These are phyloP conservation scores for Euthynnus affinis DNA, from an alignment of 2,797 vertebrate genomes.

Conservation along the genomic window DNA sequence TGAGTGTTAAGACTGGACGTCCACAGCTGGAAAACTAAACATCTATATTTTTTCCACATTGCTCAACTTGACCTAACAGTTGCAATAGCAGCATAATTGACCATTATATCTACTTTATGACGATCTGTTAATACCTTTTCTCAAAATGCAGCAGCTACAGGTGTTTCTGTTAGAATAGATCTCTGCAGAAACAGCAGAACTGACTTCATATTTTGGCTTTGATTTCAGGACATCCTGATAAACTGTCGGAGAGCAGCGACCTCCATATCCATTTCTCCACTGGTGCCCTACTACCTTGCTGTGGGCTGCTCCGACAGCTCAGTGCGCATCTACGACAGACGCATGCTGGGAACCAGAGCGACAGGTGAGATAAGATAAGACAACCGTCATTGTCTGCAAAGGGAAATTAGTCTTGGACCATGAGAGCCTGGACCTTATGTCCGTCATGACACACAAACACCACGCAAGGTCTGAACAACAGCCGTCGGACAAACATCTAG, in stretches of 20 bases:
- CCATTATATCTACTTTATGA: not conserved
- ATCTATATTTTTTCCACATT: not conserved
- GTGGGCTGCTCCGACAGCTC: conserved; percentile 99
- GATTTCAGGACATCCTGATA: conserved; percentile 95
- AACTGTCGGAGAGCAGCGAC: conserved; percentile 98
- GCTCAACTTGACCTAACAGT: not conserved
- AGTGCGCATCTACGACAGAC: conserved; percentile 96
- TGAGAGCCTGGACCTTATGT: too few species aligned
- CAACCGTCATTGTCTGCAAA: not conserved
- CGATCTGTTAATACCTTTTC: not conserved
- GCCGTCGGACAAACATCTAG: not conserved
- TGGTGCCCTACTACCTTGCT: conserved; percentile 96
- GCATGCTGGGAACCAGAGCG: conserved; percentile 97
- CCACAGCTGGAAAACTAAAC: not conserved
- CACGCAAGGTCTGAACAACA: not conserved
- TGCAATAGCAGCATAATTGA: not conserved
- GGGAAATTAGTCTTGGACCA: too few species aligned
- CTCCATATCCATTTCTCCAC: conserved; percentile 96
- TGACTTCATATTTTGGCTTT: not conserved
- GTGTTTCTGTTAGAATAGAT: not conserved
- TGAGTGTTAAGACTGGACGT: not conserved
- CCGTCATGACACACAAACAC: not conserved
- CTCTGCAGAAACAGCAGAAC: not conserved
- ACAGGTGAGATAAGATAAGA: conserved; percentile 86
- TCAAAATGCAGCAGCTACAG: not conserved